Conservation (phyloP, 2,797 vertebrate species). For the Eidolon dupreanum region DNA sequence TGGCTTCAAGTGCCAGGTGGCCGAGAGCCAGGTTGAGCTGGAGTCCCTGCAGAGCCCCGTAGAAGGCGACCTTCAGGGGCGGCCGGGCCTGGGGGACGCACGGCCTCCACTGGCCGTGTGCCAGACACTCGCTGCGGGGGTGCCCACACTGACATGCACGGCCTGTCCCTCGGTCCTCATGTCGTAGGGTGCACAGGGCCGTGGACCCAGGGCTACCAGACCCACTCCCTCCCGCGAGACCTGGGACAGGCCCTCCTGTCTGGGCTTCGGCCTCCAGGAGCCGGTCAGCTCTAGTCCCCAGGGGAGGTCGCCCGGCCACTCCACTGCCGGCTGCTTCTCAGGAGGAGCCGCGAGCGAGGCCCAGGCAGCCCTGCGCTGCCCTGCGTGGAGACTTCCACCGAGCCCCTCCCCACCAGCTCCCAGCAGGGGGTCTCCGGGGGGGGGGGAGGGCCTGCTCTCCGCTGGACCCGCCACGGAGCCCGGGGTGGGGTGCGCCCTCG, state of each 20-base stretch:
- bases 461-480: neutral
- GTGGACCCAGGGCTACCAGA: rapidly evolving
- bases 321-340: neutral
- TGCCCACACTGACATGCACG: rapidly evolving
- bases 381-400: neutral
- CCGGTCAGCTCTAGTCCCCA: neutral
- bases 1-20: neutral
- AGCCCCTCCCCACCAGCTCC: too few species aligned
- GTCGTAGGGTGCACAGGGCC: rapidly evolving
- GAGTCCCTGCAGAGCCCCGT: neutral
- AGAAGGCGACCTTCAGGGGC: neutral
- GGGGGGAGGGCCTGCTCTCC: too few species aligned
- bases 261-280: neutral
- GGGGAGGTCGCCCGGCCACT: neutral
- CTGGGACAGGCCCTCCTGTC: neutral
- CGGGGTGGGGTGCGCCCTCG: rapidly evolving
- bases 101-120: rapidly evolving
- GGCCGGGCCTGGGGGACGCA: rapidly evolving
- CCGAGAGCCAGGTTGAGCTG: neutral
- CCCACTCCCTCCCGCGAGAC: rapidly evolving
- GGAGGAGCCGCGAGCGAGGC: neutral
- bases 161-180: neutral
- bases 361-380: neutral
- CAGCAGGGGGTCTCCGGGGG: rapidly evolving
- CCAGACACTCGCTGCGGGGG: neutral